phyloP scores from a whole-genome alignment of 2,113 vertebrate species.

The Tricholaema leucomelas region DNA sequence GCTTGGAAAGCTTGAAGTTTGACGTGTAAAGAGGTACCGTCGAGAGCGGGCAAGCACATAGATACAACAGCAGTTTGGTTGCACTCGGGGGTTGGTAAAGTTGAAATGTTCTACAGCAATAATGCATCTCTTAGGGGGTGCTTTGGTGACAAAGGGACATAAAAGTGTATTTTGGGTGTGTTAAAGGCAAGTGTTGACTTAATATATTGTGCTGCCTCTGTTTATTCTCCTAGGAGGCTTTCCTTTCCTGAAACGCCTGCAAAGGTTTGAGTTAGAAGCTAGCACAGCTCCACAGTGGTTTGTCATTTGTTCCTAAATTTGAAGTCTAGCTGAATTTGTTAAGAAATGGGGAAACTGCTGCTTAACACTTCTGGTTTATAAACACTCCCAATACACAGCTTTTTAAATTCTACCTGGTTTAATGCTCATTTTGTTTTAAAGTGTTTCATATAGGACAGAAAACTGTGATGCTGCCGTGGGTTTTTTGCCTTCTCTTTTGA shows the following conservation, averaged over 20 bases:
- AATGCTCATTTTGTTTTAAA: constrained; percentile 5
- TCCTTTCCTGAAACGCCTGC: constrained; percentile 69
- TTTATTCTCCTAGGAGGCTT: constrained; percentile 64
- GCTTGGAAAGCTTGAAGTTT: constrained; percentile 74
- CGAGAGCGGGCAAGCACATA: constrained; percentile 77
- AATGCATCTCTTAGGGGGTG: constrained; percentile 69
- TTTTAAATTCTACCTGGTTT: constrained; percentile 33
- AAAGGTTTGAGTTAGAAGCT: constrained; percentile 52
- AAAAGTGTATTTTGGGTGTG: constrained; percentile 25
- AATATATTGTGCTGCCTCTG: constrained; percentile 66
- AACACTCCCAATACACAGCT: constrained; percentile 58
- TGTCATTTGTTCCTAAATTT: constrained; percentile 33
- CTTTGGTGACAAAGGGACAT: constrained; percentile 65
- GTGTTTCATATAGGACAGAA: background rate
- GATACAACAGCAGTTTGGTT: constrained; percentile 64
- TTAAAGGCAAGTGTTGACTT: constrained; percentile 69
- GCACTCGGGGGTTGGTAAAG: constrained; percentile 70
- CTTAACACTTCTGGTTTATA: constrained; percentile 65
- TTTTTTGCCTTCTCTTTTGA: background rate
- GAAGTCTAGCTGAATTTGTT: background rate
- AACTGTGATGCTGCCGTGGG: background rate
- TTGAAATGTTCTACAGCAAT: constrained; percentile 78
- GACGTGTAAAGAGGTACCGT: constrained; percentile 53
- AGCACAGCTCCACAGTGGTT: background rate
- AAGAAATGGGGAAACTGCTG: constrained; percentile 1